phyloP scores from a whole-genome alignment of 2,888 invertebrate species.

The Ennomos erosarius region DNA sequence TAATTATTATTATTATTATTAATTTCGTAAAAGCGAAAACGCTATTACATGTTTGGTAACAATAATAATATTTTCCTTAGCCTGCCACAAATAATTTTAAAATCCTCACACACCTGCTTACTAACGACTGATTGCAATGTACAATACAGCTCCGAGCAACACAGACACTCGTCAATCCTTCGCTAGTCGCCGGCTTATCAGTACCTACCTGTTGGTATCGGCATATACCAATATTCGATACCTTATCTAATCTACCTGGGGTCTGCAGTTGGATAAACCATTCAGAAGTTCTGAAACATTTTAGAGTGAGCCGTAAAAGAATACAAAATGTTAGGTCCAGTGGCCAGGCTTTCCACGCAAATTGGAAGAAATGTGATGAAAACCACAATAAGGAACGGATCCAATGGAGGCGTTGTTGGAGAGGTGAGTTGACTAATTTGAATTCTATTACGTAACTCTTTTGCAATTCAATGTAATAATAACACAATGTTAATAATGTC shows the following conservation, averaged over 20 bases:
- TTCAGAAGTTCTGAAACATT: constrained; percentile 24
- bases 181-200: constrained; percentile 47
- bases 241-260: constrained; percentile 66
- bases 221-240: constrained; percentile 50
- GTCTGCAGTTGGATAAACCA: constrained; percentile 41
- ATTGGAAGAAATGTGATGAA: constrained; percentile 69
- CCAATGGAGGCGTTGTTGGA: constrained; percentile 72
- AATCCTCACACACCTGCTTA: background rate
- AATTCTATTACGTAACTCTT: constrained; percentile 58
- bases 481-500: background rate
- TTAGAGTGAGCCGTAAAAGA: constrained; percentile 28
- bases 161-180: constrained; percentile 28
- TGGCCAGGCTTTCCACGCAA: constrained; percentile 69
- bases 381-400: constrained; percentile 68
- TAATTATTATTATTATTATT: too few relatives aligned
- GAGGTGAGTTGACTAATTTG: constrained; percentile 60
- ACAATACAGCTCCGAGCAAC: too few relatives aligned
- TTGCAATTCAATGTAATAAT: too few relatives aligned
- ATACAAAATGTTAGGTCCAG: constrained; percentile 71
- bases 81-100: background rate
- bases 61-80: background rate
- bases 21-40: too few relatives aligned
- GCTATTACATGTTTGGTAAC: too few relatives aligned
- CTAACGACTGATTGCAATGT: constrained; percentile 26
- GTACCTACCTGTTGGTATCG: constrained; percentile 47